A percentile compares a stretch with the other conserved stretches of the same genome.
Evolutionary conservation across 2,888 invertebrate genomes (phyloP).

Genomic region (Baccha elongata): DNA sequence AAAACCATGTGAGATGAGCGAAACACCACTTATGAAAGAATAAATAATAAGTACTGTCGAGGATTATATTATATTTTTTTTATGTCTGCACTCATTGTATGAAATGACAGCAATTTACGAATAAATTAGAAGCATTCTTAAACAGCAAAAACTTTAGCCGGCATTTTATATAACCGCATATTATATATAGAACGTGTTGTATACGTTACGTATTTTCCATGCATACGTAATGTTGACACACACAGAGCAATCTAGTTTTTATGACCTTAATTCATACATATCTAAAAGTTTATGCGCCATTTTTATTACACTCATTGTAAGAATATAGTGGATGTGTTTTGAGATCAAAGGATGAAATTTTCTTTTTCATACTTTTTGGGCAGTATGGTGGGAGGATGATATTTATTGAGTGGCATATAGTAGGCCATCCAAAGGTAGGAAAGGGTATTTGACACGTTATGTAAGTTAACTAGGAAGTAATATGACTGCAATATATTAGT

Average conservation of each 20-base stretch:
- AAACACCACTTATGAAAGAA: conserved; percentile 29
- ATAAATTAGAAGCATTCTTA: conserved; percentile 40
- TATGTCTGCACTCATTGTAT: conserved; percentile 8
- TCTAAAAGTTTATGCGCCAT: conserved; percentile 32
- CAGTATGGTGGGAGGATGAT: not conserved
- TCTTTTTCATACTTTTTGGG: not conserved
- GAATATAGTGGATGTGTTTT: conserved; percentile 12
- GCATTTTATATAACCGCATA: conserved; percentile 7
- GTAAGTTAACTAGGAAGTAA: too few species aligned
- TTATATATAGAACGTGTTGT: conserved; percentile 16
- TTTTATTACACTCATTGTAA: conserved; percentile 16
- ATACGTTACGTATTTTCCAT: conserved; percentile 24
- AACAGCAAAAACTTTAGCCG: conserved; percentile 28
- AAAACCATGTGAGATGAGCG: not conserved
- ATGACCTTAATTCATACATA: conserved; percentile 36
- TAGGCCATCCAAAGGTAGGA: not conserved
- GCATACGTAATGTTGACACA: conserved; percentile 24
- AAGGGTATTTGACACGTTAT: too few species aligned
- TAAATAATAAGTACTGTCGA: conserved; percentile 14
- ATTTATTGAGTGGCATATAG: conserved; percentile 4
- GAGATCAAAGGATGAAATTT: conserved; percentile 25
- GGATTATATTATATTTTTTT: not conserved
- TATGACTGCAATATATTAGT: too few species aligned
- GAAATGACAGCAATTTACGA: conserved; percentile 39
- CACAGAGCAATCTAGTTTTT: conserved; percentile 22